phyloP scores from a whole-genome alignment of 2,888 invertebrate species.

The Pammene fasciana region DNA sequence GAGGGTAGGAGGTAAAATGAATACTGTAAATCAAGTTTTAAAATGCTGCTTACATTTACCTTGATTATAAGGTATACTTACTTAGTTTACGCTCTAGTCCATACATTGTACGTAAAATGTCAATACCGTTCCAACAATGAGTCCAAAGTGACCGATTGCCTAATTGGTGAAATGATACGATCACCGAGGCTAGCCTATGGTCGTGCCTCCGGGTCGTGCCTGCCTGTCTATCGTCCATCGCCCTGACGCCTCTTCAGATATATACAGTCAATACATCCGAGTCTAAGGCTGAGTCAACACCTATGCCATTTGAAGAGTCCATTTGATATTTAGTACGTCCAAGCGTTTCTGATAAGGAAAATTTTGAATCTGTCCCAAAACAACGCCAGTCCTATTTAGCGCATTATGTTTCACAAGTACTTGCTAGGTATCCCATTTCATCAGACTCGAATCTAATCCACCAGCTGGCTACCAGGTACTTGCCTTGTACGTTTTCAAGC shows the following conservation, averaged over 20 bases:
- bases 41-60: no score
- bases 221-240: constrained; percentile 57
- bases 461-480: no score
- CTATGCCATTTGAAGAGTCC: not conserved
- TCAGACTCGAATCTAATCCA: no score
- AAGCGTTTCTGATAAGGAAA: not conserved
- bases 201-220: constrained; percentile 48
- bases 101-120: constrained; percentile 4
- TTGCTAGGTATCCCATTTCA: no score
- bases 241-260: constrained; percentile 53
- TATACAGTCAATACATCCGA: constrained; percentile 44
- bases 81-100: no score
- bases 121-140: constrained; percentile 19
- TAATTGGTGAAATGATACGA: constrained; percentile 45
- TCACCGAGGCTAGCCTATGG: constrained; percentile 23
- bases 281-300: constrained; percentile 1
- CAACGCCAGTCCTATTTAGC: no score
- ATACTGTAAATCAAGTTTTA: no score
- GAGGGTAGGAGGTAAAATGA: no score
- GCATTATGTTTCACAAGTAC: no score
- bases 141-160: constrained; percentile 42
- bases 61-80: no score
- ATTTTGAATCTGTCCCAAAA: not conserved
- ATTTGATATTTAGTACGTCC: not conserved
- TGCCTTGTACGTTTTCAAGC: no score